Conservation (phyloP, 1,140 invertebrate genomes). For the Bombyx mandarina region DNA sequence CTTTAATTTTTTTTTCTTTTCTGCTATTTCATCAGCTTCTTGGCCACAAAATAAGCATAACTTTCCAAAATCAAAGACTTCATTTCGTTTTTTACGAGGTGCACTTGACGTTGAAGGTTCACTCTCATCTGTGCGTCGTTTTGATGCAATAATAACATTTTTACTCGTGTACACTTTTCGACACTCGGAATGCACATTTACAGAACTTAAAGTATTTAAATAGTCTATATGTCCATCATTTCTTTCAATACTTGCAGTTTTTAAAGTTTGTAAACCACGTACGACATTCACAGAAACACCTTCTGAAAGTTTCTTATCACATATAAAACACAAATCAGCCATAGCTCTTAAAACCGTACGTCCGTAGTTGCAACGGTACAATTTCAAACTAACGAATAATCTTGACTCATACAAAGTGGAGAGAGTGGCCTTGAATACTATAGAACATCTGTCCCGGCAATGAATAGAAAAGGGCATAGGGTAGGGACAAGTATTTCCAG, state of each 20-base stretch:
- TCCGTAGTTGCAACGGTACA: constrained; percentile 25
- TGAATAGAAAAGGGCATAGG: constrained; percentile 26
- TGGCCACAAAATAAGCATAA: constrained; percentile 40
- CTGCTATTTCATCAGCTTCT: constrained; percentile 28
- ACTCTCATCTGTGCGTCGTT: constrained; percentile 27
- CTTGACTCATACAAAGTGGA: constrained; percentile 22
- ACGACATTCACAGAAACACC: constrained; percentile 10
- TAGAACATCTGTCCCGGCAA: constrained; percentile 26
- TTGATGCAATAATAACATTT: constrained; percentile 30
- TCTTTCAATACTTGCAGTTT: constrained; percentile 32
- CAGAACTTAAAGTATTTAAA: constrained; percentile 44
- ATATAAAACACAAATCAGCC: constrained; percentile 37
- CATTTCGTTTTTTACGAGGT: constrained; percentile 35
- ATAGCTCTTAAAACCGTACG: constrained; percentile 35
- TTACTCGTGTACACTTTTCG: constrained; percentile 38
- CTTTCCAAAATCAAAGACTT: constrained; percentile 36
- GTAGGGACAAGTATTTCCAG: constrained; percentile 29
- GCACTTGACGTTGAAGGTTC: constrained; percentile 27
- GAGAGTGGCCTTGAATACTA: constrained; percentile 26
- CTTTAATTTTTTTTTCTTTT: constrained; percentile 11
- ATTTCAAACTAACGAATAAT: constrained; percentile 19
- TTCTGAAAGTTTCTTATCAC: no score
- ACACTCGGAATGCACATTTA: constrained; percentile 35
- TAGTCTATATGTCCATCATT: constrained; percentile 21
- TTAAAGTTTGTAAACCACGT: constrained; percentile 40